These are phyloP conservation scores for Coreius guichenoti DNA, from an alignment of 2,797 vertebrate genomes.

Conservation along the genomic window DNA sequence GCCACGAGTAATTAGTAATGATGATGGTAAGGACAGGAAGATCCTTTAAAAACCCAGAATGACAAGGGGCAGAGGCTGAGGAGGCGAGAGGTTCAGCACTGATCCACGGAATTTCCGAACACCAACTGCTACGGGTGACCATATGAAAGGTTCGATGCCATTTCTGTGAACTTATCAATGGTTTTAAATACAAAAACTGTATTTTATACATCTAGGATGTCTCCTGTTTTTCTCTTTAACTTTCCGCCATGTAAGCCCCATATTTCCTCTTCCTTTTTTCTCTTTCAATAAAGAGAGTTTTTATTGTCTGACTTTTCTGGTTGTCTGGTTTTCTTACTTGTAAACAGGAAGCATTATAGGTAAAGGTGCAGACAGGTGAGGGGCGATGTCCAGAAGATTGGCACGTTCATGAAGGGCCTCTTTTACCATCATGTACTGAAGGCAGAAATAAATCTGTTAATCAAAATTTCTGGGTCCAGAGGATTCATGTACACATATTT, in stretches of 20 bases:
- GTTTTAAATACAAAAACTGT: slow-evolving; percentile 37
- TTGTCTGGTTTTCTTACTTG: slow-evolving; percentile 82
- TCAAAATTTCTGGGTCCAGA: neutral
- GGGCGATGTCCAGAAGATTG: slow-evolving; percentile 93
- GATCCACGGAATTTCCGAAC: slow-evolving; percentile 3
- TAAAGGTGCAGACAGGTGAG: slow-evolving; percentile 90
- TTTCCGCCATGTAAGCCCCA: neutral
- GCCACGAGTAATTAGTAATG: slow-evolving; percentile 66
- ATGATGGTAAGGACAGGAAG: slow-evolving; percentile 48
- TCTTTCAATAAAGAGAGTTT: neutral
- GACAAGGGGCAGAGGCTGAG: slow-evolving; percentile 38
- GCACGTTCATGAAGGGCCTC: slow-evolving; percentile 94
- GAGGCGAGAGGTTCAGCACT: slow-evolving; percentile 28
- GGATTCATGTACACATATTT: neutral
- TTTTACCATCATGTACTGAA: slow-evolving; percentile 96
- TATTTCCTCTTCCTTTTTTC: neutral
- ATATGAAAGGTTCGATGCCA: slow-evolving; percentile 25
- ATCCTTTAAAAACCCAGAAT: slow-evolving; percentile 44
- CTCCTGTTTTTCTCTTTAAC: slow-evolving; percentile 3
- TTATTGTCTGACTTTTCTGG: neutral
- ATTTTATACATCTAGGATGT: slow-evolving; percentile 15
- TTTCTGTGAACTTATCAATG: slow-evolving; percentile 45
- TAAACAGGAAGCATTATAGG: slow-evolving; percentile 99
- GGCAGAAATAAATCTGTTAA: slow-evolving; percentile 4
- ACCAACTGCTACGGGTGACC: slow-evolving; percentile 6